Conservation (phyloP, 2,888 invertebrate species). For the Lycia hirtaria region DNA sequence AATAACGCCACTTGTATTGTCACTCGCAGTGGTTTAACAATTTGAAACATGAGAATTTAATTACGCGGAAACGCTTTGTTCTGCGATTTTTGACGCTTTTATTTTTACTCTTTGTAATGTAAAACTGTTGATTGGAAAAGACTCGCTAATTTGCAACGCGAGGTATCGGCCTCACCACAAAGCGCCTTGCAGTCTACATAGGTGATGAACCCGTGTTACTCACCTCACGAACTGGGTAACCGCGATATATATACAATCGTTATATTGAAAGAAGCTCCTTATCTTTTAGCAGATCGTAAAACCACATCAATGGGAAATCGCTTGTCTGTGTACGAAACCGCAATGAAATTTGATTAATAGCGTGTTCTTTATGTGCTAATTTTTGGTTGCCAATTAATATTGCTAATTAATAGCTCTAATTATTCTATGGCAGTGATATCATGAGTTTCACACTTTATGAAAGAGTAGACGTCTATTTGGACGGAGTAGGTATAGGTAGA, state of each 20-base stretch:
- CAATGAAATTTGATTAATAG: slow-evolving; percentile 38
- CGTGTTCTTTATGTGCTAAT: slow-evolving; percentile 58
- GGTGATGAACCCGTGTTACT: slow-evolving; percentile 41
- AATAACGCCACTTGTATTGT: slow-evolving; percentile 29
- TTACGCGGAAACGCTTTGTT: slow-evolving; percentile 28
- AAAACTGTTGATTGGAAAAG: slow-evolving; percentile 23
- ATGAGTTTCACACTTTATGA: slow-evolving; percentile 68
- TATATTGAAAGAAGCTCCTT: slow-evolving; percentile 38
- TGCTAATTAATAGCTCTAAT: slow-evolving; percentile 63
- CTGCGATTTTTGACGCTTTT: slow-evolving; percentile 32
- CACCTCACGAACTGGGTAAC: slow-evolving; percentile 43
- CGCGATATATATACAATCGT: slow-evolving; percentile 39
- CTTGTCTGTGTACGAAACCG: slow-evolving; percentile 40
- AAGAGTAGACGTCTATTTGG: slow-evolving; percentile 27
- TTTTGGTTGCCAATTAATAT: slow-evolving; percentile 61
- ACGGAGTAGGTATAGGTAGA: background rate
- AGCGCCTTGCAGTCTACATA: slow-evolving; percentile 64
- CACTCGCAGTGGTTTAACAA: slow-evolving; percentile 24
- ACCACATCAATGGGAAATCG: slow-evolving; percentile 42
- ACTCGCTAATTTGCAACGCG: slow-evolving; percentile 32
- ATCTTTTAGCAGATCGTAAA: slow-evolving; percentile 53
- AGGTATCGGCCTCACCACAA: slow-evolving; percentile 38
- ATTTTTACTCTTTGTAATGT: slow-evolving; percentile 32
- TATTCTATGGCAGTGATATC: slow-evolving; percentile 69
- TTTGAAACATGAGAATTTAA: slow-evolving; percentile 27